Conservation (phyloP, 2,113 vertebrate species). For the Ceyx cyanopectus region DNA sequence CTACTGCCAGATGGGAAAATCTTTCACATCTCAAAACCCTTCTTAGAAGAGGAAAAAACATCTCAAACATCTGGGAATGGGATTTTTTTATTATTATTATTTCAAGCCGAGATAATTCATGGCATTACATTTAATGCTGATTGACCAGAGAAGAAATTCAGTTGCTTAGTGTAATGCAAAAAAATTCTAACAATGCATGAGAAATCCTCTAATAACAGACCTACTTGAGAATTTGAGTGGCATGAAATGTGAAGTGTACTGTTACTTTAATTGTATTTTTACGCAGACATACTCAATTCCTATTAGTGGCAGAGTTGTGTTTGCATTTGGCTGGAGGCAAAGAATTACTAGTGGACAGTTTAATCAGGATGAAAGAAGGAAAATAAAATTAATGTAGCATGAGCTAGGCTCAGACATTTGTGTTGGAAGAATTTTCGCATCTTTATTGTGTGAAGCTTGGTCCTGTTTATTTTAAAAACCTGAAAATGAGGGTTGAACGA, state of each 20-base stretch:
- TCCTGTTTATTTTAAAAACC: slow-evolving; percentile 44
- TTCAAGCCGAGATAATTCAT: neutral
- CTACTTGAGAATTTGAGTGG: slow-evolving; percentile 30
- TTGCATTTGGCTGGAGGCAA: slow-evolving; percentile 67
- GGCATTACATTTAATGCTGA: slow-evolving; percentile 15
- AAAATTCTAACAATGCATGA: slow-evolving; percentile 43
- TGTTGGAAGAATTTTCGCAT: slow-evolving; percentile 44
- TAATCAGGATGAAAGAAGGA: slow-evolving; percentile 71
- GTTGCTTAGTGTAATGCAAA: slow-evolving; percentile 3
- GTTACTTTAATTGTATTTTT: slow-evolving; percentile 70
- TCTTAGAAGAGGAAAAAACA: neutral
- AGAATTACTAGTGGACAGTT: slow-evolving; percentile 72
- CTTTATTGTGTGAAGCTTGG: slow-evolving; percentile 35
- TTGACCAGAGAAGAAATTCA: slow-evolving; percentile 2
- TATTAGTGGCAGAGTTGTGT: slow-evolving; percentile 62
- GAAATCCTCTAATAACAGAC: slow-evolving; percentile 44
- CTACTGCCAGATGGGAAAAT: neutral
- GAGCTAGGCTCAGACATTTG: slow-evolving; percentile 28
- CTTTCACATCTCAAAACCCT: neutral
- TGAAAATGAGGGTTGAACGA: slow-evolving; percentile 11
- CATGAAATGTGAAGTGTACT: slow-evolving; percentile 61
- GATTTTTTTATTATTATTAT: neutral
- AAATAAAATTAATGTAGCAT: slow-evolving; percentile 75
- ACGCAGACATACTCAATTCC: slow-evolving; percentile 58
- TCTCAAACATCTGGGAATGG: neutral